Conservation (phyloP, 2,113 vertebrate genomes). For the Phocoena sinus region DNA sequence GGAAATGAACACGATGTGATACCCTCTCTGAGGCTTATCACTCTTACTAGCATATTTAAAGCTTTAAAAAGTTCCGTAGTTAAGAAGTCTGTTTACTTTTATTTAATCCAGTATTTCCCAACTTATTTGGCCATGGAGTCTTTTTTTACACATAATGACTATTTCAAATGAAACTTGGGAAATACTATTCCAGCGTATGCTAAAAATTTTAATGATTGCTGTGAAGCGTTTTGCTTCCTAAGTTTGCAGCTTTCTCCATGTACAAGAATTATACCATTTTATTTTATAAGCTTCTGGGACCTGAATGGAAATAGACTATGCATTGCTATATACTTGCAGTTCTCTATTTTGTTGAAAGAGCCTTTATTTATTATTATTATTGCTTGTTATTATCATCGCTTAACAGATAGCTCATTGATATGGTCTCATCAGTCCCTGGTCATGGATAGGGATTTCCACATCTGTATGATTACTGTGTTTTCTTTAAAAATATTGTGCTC, state of each 20-base stretch:
- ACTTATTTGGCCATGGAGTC: background rate
- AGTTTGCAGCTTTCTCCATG: background rate
- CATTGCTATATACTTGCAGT: background rate
- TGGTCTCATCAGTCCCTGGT: background rate
- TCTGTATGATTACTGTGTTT: slow-evolving; percentile 16
- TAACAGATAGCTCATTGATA: slow-evolving; percentile 2
- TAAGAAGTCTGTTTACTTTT: slow-evolving; percentile 22
- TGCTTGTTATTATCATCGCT: background rate
- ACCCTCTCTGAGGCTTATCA: background rate
- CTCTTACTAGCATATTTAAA: background rate
- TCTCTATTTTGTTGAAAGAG: slow-evolving; percentile 17
- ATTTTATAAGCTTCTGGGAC: background rate
- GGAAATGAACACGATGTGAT: background rate
- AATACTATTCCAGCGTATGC: background rate
- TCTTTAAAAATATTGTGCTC: slow-evolving; percentile 28
- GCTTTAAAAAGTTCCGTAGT: background rate
- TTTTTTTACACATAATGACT: background rate
- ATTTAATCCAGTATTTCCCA: background rate
- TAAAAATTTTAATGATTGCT: background rate
- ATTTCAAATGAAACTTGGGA: background rate
- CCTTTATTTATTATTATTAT: background rate
- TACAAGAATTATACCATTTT: background rate
- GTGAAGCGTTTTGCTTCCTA: background rate
- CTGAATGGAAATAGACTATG: background rate
- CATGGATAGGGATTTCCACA: background rate